These are phyloP conservation scores for Grapholita molesta DNA, from an alignment of 1,140 invertebrate genomes.

Conservation along the genomic window DNA sequence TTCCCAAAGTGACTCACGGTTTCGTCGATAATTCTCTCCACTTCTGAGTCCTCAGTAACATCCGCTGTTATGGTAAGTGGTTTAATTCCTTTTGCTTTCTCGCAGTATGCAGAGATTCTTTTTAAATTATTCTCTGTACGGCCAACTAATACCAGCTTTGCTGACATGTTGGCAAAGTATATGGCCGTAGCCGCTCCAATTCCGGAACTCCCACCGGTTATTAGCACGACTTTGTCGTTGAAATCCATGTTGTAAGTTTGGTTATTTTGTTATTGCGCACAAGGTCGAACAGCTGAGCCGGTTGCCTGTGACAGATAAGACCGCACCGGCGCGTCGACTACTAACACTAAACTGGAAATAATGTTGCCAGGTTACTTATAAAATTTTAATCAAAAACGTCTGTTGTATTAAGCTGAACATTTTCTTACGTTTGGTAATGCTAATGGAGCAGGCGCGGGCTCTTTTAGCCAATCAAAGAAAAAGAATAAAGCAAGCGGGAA, in stretches of 20 bases:
- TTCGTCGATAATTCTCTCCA: conserved; percentile 80
- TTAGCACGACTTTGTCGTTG: conserved; percentile 83
- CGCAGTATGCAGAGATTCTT: conserved; percentile 82
- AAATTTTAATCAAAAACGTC: background rate
- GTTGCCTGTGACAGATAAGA: background rate
- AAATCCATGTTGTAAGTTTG: conserved; percentile 49
- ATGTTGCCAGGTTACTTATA: conserved; percentile 6
- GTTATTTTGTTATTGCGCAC: conserved; percentile 22
- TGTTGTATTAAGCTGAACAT: too few species aligned
- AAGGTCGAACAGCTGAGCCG: conserved; percentile 30
- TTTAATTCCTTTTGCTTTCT: conserved; percentile 59
- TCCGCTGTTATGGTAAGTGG: conserved; percentile 81
- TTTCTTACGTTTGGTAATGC: too few species aligned
- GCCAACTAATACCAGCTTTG: conserved; percentile 85
- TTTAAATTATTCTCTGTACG: conserved; percentile 82
- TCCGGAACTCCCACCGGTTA: conserved; percentile 92
- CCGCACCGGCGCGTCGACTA: conserved; percentile 14
- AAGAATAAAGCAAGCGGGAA: too few species aligned
- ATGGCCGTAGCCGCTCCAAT: conserved; percentile 91
- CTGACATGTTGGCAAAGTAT: conserved; percentile 87
- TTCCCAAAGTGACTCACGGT: conserved; percentile 81
- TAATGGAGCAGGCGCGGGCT: too few species aligned
- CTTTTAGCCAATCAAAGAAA: too few species aligned
- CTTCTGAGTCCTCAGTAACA: conserved; percentile 82
- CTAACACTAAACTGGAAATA: background rate